phyloP scores from a whole-genome alignment of 2,797 vertebrate genomes.

The Steatocranus sp. region DNA sequence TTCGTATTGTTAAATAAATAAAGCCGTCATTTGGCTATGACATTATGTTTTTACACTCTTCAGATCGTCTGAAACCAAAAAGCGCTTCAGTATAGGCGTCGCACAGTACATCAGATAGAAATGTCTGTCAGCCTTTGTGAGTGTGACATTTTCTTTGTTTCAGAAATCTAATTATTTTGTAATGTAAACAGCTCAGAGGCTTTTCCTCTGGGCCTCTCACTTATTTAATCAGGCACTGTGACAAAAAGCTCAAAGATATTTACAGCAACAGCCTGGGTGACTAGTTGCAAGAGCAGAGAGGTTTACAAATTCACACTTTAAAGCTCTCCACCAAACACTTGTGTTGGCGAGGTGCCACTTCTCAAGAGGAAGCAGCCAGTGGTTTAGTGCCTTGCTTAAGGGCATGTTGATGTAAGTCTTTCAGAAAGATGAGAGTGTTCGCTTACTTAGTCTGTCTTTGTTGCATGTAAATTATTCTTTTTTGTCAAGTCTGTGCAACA shows the following conservation, averaged over 20 bases:
- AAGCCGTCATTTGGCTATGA: neutral
- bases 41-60: neutral
- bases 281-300: constrained; percentile 1
- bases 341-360: neutral
- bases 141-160: constrained; percentile 27
- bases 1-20: neutral
- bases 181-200: constrained; percentile 21
- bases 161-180: constrained; percentile 14
- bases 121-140: constrained; percentile 9
- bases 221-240: constrained; percentile 45
- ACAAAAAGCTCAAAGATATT: constrained; percentile 51
- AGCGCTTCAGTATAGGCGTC: neutral
- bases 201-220: neutral
- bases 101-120: neutral
- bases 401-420: neutral
- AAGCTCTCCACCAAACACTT: constrained; percentile 20
- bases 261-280: constrained; percentile 17
- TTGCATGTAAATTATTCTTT: neutral
- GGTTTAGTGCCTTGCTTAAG: constrained; percentile 23
- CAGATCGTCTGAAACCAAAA: neutral
- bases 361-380: neutral
- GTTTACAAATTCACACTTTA: constrained; percentile 26
- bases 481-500: neutral
- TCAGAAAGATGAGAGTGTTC: neutral
- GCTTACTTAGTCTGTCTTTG: neutral